These are phyloP conservation scores for Hemistola chrysoprasaria DNA, from an alignment of 2,888 invertebrate genomes.

Conservation along the genomic window DNA sequence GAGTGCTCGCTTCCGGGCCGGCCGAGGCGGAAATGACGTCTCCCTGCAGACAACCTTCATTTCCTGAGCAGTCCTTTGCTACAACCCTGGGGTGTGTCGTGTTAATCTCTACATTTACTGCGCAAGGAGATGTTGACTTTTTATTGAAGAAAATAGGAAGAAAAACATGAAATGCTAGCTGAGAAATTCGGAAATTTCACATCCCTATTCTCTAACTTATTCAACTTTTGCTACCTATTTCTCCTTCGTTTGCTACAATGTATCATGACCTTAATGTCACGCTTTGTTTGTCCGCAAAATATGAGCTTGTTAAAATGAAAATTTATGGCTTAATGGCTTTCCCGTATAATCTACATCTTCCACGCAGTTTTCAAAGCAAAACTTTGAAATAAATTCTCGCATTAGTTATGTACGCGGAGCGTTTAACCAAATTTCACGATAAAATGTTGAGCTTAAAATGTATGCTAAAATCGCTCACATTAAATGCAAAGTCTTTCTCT, in stretches of 20 bases:
- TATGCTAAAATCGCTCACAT: no score
- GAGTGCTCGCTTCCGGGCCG: slow-evolving; percentile 53
- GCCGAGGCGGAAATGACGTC: slow-evolving; percentile 62
- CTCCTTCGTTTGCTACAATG: slow-evolving; percentile 16
- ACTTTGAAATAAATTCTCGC: slow-evolving; percentile 17
- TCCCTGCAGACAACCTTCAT: slow-evolving; percentile 72
- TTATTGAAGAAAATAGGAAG: slow-evolving; percentile 1
- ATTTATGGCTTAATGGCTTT: slow-evolving; percentile 16
- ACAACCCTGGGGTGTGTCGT: slow-evolving; percentile 29
- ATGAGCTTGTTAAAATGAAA: slow-evolving; percentile 15
- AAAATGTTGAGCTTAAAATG: not conserved
- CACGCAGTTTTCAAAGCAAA: slow-evolving; percentile 7
- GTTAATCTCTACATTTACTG: slow-evolving; percentile 27
- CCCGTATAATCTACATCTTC: slow-evolving; percentile 10
- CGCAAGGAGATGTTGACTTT: slow-evolving; percentile 30
- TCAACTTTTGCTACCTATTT: no score
- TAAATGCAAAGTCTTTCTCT: no score
- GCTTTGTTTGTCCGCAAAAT: no score
- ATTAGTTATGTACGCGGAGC: slow-evolving; percentile 6
- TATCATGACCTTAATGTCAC: no score
- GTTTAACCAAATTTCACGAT: not conserved
- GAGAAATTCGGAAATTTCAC: no score
- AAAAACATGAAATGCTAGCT: no score
- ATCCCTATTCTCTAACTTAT: no score
- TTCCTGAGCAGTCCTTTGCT: slow-evolving; percentile 64